Conservation (phyloP, 2,797 vertebrate genomes). For the Pyrocephalus nanus region DNA sequence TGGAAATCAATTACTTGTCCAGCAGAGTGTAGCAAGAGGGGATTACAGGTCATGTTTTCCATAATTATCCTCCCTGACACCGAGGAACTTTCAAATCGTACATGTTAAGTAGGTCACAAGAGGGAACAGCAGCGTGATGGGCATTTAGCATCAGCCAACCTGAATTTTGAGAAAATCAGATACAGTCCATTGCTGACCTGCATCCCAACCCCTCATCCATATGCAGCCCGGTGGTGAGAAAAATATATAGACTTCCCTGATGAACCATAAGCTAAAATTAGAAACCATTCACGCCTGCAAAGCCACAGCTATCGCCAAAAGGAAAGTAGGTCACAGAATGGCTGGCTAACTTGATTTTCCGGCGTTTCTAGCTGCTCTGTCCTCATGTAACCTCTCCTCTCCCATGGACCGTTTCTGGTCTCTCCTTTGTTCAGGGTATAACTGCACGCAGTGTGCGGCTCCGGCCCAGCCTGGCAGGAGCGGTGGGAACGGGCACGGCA, state of each 20-base stretch:
- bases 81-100: neutral
- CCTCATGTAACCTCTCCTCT: constrained; percentile 53
- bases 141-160: neutral
- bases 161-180: neutral
- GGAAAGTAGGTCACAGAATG: constrained; percentile 66
- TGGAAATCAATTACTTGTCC: constrained; percentile 47
- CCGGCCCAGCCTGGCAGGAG: neutral
- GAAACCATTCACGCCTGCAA: constrained; percentile 58
- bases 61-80: neutral
- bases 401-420: neutral
- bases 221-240: neutral
- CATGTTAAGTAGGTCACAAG: neutral
- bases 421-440: neutral
- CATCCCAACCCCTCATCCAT: neutral
- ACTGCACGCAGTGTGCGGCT: neutral
- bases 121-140: neutral
- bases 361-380: constrained; percentile 18
- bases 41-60: constrained; percentile 41
- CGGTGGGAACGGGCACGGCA: neutral
- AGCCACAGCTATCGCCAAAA: constrained; percentile 56
- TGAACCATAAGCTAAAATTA: constrained; percentile 66
- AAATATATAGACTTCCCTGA: neutral
- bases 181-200: accelerated
- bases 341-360: constrained; percentile 64
- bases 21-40: constrained; percentile 24